Base-by-base conservation (phyloP, 2,888 invertebrate species). In the Calameuta idolon region DNA sequence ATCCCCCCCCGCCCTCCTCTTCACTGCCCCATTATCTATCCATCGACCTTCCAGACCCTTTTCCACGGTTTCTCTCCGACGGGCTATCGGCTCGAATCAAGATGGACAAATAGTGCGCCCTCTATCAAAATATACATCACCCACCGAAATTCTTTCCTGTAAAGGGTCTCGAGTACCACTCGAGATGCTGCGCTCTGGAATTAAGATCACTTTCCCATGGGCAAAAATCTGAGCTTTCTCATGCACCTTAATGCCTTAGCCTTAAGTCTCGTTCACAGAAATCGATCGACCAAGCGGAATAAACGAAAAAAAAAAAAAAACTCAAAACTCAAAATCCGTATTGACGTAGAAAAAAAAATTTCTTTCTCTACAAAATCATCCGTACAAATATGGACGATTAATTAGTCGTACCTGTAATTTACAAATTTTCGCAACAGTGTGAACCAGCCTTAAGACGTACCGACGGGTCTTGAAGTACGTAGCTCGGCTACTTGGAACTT, bases 1-100 rank as follows among this genome's bases (percentile, higher is more conserved):
- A 0, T 3, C 37, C 12, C 12, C 3, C 33, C 4, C 33, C 2
- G 33, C 33, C 33, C 15, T 5, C 40, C 2, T 78, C 31, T 34
- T 73, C 79, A 69, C 81, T 74, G n/a, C n/a, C 80, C 78, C 83
- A 86, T 85, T 85, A 85, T 85, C 84, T 79, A 79, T 81, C 83
- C 81, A 83, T 82, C 85, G 82, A 77, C 78, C 75, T 81, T 82
- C 76, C 79, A 78, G 74, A 81, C 79, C 76, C 79, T 23, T 33
- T 75, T 33, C 75, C 40, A 34, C 33, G 55, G 23, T 30, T 12
- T 75, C 55, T 68, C 30, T 31, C 55, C 4, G n/a, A 30, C 75
- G 33, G 40, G 12, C 81, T 79, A 81, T 84, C 81, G 81, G 73
- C 69, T 77, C 81, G 79, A 81, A 86, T 86, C 83, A 81, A 85